These are phyloP conservation scores for Dunckerocampus dactyliophorus DNA, from an alignment of 2,113 vertebrate species.

Conservation along the genomic window DNA sequence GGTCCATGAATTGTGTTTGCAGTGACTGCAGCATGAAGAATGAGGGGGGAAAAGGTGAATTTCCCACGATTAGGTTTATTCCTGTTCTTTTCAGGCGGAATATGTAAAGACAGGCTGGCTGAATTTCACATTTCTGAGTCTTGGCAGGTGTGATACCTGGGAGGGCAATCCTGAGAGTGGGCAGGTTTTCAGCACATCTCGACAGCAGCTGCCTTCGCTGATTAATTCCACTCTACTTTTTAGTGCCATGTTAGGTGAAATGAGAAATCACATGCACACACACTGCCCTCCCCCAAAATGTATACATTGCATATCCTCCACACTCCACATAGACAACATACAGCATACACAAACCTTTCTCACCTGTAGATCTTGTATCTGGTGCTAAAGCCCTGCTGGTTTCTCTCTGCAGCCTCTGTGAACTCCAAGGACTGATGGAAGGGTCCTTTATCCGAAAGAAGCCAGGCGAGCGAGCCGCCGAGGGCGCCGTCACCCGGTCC, in stretches of 20 bases:
- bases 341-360: constrained; percentile 14
- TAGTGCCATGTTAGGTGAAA: constrained; percentile 10
- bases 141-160: constrained; percentile 54
- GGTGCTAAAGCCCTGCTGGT: constrained; percentile 76
- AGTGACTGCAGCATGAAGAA: neutral
- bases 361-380: constrained; percentile 84
- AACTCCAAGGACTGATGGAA: constrained; percentile 78
- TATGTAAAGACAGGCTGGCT: constrained; percentile 1
- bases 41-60: neutral
- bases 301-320: neutral
- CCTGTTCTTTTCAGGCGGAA: neutral
- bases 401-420: constrained; percentile 74
- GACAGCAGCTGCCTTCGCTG: constrained; percentile 37
- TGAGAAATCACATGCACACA: constrained; percentile 8
- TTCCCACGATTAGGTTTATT: neutral
- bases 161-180: constrained; percentile 25
- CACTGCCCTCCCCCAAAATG: neutral
- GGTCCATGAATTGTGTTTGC: neutral
- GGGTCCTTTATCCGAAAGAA: constrained; percentile 79
- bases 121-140: constrained; percentile 20
- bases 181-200: constrained; percentile 24
- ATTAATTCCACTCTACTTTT: constrained; percentile 39
- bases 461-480: constrained; percentile 71
- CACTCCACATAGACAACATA: neutral
- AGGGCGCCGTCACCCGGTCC: constrained; percentile 69